Evolutionary conservation across 1,140 invertebrate genomes (phyloP), one percentile per base, ranked within the genome.

Genomic region (Zaprionus ornatus): DNA sequence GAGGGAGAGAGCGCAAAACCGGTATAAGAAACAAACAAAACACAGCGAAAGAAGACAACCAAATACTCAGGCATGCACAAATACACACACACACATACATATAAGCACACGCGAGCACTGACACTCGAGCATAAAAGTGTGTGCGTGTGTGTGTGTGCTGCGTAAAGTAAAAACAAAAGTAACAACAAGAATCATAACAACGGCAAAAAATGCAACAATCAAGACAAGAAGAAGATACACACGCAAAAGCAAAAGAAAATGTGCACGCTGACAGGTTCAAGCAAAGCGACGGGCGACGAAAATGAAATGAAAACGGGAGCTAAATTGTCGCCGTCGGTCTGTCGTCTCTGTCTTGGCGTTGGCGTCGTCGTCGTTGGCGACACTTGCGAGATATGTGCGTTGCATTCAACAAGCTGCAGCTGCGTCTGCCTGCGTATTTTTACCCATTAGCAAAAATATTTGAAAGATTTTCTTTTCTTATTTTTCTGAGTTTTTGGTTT

Each of bases 351-450:
- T 3, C 35, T 50, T 50, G 45, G 45, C 45, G 73, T 55, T 23
- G 48, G 45, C 57, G 70, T 74, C 40, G 40, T 17, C 40, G 40
- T 40, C 15, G 35, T 1, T 67, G 75, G 17, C 42, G 17, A 23
- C 45, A 50, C 45, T 50, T 19, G 12, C 56, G 57, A 25, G 29
- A 10, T 32, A 32, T 32, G 29, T 63, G 48, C 64, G 69, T 78
- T 70, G 78, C 85, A 90, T 87, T 85, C 84, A 87, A 87, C 84
- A 87, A 87, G 84, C 84, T 72, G 84, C 80, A 78, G 29, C 52
- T 50, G 35, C 56, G 57, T 29, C 45, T 50, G 45, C 45, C 21
- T 54, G 29, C 64, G 61, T 88, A 87, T 86, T 82, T 83, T 83
- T 87, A 81, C 70, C 40, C 82, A 82, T 79, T 77, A 63, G 73